Evolutionary conservation across 2,888 invertebrate species (phyloP).

Genomic region (Oligia fasciuncula): DNA sequence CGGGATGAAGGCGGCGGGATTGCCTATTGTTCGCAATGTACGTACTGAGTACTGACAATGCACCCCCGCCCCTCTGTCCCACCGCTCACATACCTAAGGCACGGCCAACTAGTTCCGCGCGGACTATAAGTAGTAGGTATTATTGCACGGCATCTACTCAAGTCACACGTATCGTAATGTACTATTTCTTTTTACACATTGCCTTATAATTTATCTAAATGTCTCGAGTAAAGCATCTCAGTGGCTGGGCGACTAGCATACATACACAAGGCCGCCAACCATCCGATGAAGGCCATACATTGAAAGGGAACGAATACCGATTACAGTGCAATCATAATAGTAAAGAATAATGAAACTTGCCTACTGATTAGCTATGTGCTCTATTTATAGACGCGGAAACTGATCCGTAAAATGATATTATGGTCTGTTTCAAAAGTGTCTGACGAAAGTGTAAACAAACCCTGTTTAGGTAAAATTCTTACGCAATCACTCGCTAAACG

Average conservation of each 20-base stretch:
- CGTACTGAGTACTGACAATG: too few relatives aligned
- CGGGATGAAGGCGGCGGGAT: too few relatives aligned
- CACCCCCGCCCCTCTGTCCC: too few relatives aligned
- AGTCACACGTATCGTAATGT: too few relatives aligned
- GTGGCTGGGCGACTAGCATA: slow-evolving; percentile 43
- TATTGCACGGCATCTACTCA: too few relatives aligned
- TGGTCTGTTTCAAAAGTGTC: background rate
- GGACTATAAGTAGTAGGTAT: too few relatives aligned
- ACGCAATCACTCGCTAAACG: too few relatives aligned
- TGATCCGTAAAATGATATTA: background rate
- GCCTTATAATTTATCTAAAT: background rate
- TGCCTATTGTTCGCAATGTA: too few relatives aligned
- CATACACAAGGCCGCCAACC: slow-evolving; percentile 45
- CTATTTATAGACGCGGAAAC: slow-evolving; percentile 31
- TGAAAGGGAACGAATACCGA: slow-evolving; percentile 58
- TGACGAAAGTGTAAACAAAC: background rate
- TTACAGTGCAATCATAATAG: slow-evolving; percentile 24
- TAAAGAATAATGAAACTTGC: background rate
- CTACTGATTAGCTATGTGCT: slow-evolving; percentile 7
- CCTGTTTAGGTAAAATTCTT: background rate
- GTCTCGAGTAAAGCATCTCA: slow-evolving; percentile 12
- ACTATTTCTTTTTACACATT: too few relatives aligned
- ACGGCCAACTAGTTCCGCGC: too few relatives aligned
- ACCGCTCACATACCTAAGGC: too few relatives aligned
- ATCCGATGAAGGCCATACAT: slow-evolving; percentile 58